Evolutionary conservation across 1,140 invertebrate species (phyloP), one percentile per base, ranked within the genome.

Genomic region (Carposina sasakii): DNA sequence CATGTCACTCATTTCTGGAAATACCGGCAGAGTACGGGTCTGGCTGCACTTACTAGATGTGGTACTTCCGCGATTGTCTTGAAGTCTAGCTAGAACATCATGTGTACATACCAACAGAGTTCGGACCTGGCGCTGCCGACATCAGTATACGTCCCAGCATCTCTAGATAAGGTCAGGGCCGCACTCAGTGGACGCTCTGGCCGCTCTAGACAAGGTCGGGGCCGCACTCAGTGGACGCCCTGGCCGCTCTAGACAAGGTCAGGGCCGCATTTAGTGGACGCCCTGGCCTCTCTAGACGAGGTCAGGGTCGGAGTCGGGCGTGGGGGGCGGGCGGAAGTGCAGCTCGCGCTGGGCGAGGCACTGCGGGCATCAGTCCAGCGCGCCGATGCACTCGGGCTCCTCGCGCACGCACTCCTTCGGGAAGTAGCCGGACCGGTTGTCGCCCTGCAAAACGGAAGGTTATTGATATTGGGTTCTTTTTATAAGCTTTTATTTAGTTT

Each of bases 381-480:
- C 81, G 2, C 82, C 82, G 42, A 85, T 76, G 43, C 81, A 85
- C 57, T 85, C 82, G 0, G 81, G 85, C 39, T 86, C 85, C 69
- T 86, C 85, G 34, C 77, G 73, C 43, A 86, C 85, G 56, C 82
- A 86, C 53, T 86, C 85, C 59, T 85, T 86, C 0, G 85, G 85
- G 68, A 86, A 86, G 62, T 82, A 86, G 1, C 85, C 85, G 1
- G 82, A 75, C 1, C 77, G 61, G 54, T 81, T 73, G 63, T 84
- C 81, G 28, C 75, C 77, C 76, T 84, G 63, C 0, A 44, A 19
- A 22, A 12, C 36, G 33, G 19, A 20, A 9, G 13, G 5, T 43
- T 34, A 20, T n/a, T n/a, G n/a, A n/a, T n/a, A n/a, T n/a, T n/a
- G n/a, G n/a, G n/a, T n/a, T n/a, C n/a, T n/a, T n/a, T n/a, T n/a